Conservation (phyloP, 2,888 invertebrate species). For the Drosophila anomalata region DNA sequence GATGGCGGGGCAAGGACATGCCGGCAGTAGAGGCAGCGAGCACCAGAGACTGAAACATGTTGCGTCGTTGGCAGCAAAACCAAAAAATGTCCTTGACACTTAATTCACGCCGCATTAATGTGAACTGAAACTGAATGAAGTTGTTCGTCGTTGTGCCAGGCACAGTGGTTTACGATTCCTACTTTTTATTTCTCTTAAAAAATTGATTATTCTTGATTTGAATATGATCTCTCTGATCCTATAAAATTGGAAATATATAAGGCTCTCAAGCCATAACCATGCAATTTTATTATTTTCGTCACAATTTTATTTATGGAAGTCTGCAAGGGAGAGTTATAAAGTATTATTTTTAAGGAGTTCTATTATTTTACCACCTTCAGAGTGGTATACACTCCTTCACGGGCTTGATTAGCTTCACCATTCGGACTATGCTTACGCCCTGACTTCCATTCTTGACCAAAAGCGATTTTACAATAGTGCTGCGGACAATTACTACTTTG, state of each 20-base stretch:
- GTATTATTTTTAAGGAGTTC: background rate
- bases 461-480: constrained; percentile 5
- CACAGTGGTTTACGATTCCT: constrained; percentile 50
- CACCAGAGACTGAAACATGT: constrained; percentile 66
- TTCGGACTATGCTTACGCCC: constrained; percentile 10
- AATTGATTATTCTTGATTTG: background rate
- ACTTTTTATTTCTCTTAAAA: background rate
- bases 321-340: background rate
- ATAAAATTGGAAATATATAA: background rate
- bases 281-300: background rate
- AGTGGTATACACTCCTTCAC: background rate
- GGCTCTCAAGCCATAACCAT: background rate
- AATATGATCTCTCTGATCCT: background rate
- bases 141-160: constrained; percentile 55
- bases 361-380: constrained; percentile 1
- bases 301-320: background rate
- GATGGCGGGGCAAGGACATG: constrained; percentile 32
- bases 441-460: constrained; percentile 1
- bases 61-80: constrained; percentile 68
- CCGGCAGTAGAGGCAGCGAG: constrained; percentile 3
- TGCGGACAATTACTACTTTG: constrained; percentile 28
- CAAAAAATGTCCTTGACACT: constrained; percentile 80
- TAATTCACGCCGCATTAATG: constrained; percentile 80
- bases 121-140: constrained; percentile 77
- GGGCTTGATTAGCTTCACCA: constrained; percentile 15